Percentiles rank a stretch among this genome's conserved stretches.
These are phyloP conservation scores for Corythucha ciliata DNA, from an alignment of 2,888 invertebrate species.

Conservation along the genomic window DNA sequence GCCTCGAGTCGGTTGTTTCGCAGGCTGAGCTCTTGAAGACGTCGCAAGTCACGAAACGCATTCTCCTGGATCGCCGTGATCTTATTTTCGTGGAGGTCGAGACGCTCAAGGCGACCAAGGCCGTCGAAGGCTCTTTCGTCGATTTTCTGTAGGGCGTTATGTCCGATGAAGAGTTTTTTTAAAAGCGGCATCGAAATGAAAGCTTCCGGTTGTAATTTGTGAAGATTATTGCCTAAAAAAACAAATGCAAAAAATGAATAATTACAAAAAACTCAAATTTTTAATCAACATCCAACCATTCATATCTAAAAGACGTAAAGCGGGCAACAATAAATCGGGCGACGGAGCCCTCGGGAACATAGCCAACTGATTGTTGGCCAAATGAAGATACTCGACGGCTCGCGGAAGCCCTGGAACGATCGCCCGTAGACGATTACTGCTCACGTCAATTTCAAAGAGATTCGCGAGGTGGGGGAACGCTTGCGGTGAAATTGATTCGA, in stretches of 20 bases:
- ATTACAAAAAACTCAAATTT: neutral
- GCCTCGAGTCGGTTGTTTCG: slow-evolving; percentile 66
- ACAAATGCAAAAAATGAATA: too few relatives aligned
- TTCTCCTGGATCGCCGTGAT: slow-evolving; percentile 55
- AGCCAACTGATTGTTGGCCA: slow-evolving; percentile 61
- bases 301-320: slow-evolving; percentile 62
- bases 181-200: slow-evolving; percentile 58
- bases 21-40: slow-evolving; percentile 53
- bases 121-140: slow-evolving; percentile 61
- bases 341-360: slow-evolving; percentile 55
- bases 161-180: slow-evolving; percentile 58
- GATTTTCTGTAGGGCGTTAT: slow-evolving; percentile 60
- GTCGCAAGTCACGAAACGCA: slow-evolving; percentile 33
- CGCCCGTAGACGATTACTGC: slow-evolving; percentile 52
- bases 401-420: slow-evolving; percentile 67
- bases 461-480: slow-evolving; percentile 65
- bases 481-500: slow-evolving; percentile 61
- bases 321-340: slow-evolving; percentile 61
- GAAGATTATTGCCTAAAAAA: slow-evolving; percentile 55
- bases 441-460: slow-evolving; percentile 69
- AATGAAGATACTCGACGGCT: slow-evolving; percentile 63
- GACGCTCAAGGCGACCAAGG: slow-evolving; percentile 56
- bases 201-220: slow-evolving; percentile 55
- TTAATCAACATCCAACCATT: slow-evolving; percentile 42
- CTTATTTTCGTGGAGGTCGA: slow-evolving; percentile 67